Percentiles rank a stretch among this genome's conserved stretches.
phyloP scores from a whole-genome alignment of 2,113 vertebrate species.

The Dinomys branickii region DNA sequence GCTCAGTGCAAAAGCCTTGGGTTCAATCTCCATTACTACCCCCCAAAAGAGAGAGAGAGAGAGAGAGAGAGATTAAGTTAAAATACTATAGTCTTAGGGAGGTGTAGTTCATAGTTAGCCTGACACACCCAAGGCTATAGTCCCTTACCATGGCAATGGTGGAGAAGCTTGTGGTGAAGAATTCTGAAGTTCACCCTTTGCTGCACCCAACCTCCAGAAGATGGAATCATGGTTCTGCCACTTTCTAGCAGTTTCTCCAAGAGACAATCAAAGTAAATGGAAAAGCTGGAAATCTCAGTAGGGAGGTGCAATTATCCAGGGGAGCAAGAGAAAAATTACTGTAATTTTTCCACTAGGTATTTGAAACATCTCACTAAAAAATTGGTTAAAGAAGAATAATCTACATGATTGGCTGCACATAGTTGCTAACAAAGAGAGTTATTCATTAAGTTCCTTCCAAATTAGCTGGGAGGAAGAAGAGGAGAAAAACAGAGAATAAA shows the following conservation, averaged over 20 bases:
- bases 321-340: background rate
- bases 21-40: no score
- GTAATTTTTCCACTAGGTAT: constrained; percentile 86
- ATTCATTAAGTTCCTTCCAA: constrained; percentile 96
- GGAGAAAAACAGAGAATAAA: constrained; percentile 95
- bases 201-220: background rate
- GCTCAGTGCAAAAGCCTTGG: no score
- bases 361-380: constrained; percentile 97
- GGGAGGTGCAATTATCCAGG: background rate
- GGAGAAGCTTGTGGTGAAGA: background rate
- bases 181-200: background rate
- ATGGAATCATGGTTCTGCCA: background rate
- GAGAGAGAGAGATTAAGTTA: no score
- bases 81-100: background rate
- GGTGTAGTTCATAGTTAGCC: background rate
- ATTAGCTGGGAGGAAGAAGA: constrained; percentile 96
- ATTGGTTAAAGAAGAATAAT: constrained; percentile 96
- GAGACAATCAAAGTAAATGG: background rate
- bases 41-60: no score
- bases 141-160: background rate
- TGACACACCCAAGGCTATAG: background rate
- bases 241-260: background rate
- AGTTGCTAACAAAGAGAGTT: constrained; percentile 96
- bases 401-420: constrained; percentile 94
- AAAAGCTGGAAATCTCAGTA: background rate